These are phyloP conservation scores for Tauraco hartlaubi DNA, from an alignment of 2,797 vertebrate species.

Conservation along the genomic window DNA sequence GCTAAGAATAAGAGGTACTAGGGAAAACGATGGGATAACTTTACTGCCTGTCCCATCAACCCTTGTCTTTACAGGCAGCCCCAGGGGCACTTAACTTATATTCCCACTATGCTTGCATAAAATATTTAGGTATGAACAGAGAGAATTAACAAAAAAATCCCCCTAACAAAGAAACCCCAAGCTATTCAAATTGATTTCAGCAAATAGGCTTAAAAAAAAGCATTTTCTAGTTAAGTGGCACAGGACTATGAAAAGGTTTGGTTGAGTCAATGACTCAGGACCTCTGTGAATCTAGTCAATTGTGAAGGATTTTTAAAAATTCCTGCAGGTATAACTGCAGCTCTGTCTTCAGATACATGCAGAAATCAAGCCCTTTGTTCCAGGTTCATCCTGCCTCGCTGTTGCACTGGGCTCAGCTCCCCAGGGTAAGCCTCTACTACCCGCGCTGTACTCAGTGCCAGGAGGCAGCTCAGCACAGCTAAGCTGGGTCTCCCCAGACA, in stretches of 20 bases:
- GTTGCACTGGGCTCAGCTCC: not conserved
- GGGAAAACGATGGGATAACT: constrained; percentile 4
- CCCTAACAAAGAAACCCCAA: not conserved
- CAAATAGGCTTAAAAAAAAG: not conserved
- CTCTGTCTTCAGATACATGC: not conserved
- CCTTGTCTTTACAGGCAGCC: not conserved
- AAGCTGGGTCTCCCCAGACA: not conserved
- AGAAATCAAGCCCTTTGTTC: not conserved
- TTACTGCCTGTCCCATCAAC: not conserved
- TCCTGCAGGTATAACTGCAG: not conserved
- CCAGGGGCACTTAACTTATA: not conserved
- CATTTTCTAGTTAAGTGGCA: not conserved
- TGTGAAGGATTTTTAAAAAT: not conserved
- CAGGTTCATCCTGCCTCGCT: not conserved
- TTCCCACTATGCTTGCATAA: not conserved
- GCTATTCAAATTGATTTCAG: not conserved
- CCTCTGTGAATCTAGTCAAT: not conserved
- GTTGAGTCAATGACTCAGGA: accelerated
- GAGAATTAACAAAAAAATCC: not conserved
- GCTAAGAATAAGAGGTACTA: constrained; percentile 6
- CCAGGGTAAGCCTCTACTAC: not conserved
- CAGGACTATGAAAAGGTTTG: not conserved
- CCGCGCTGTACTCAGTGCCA: not conserved
- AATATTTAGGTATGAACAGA: not conserved
- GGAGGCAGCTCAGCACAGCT: not conserved